These are phyloP conservation scores for Nephrotoma flavescens DNA, from an alignment of 2,888 invertebrate species.

Conservation along the genomic window DNA sequence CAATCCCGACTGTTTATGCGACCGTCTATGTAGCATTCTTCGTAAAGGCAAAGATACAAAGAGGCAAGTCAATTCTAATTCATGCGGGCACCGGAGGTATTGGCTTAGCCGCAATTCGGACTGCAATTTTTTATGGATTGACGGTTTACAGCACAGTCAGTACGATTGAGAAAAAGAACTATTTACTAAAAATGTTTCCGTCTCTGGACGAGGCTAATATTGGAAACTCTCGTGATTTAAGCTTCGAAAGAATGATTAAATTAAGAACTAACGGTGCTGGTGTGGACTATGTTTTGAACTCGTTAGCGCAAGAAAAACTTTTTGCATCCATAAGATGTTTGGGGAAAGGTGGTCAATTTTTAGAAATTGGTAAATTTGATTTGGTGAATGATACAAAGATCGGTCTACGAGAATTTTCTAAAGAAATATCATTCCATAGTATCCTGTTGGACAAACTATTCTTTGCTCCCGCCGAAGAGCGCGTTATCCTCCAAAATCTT, in stretches of 20 bases:
- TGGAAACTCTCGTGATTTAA: slow-evolving; percentile 72
- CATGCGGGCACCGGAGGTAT: slow-evolving; percentile 56
- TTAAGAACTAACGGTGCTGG: slow-evolving; percentile 69
- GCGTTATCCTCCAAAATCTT: slow-evolving; percentile 34
- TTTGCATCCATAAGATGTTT: slow-evolving; percentile 50
- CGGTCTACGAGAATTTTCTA: slow-evolving; percentile 49
- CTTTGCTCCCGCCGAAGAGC: slow-evolving; percentile 19
- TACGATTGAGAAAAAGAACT: slow-evolving; percentile 46
- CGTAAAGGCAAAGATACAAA: slow-evolving; percentile 22
- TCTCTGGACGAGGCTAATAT: slow-evolving; percentile 45
- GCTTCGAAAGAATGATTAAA: slow-evolving; percentile 76
- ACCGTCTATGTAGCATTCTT: slow-evolving; percentile 43
- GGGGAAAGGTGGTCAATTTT: slow-evolving; percentile 47
- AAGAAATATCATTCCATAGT: slow-evolving; percentile 61
- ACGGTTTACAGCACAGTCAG: slow-evolving; percentile 58
- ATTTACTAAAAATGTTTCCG: slow-evolving; percentile 39
- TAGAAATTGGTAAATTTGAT: slow-evolving; percentile 81
- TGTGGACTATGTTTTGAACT: slow-evolving; percentile 84
- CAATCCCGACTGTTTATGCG: slow-evolving; percentile 63
- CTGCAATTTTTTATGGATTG: slow-evolving; percentile 48
- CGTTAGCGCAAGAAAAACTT: slow-evolving; percentile 82
- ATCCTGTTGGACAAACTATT: slow-evolving; percentile 60
- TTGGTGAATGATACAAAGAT: slow-evolving; percentile 48
- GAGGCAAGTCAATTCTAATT: slow-evolving; percentile 33
- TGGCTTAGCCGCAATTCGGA: slow-evolving; percentile 62